Evolutionary conservation across 2,797 vertebrate genomes (phyloP), one percentile per base, ranked within the genome.

Genomic region (Enteromius trimaculatus): DNA sequence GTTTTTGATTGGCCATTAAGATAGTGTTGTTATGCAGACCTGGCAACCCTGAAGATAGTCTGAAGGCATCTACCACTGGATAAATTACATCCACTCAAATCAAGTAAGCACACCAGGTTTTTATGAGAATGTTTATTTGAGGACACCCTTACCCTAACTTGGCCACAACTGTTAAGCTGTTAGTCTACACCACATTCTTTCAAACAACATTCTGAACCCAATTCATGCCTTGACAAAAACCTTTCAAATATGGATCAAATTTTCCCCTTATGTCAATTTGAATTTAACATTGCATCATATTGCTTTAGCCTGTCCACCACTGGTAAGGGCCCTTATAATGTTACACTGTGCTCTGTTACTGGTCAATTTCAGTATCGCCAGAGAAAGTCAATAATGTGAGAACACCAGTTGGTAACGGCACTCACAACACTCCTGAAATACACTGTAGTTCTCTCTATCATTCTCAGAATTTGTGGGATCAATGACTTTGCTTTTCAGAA

Each of bases 51-150:
- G 2, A 70, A 23, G 6, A 70, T 9, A 14, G 17, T 4, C 6
- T 21, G 1, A 29, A 51, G 4, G 70, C 14, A 72, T 47, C 2
- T 31, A 34, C 26, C 8, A 47, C 47, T 47, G n/a, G 47, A 34
- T 29, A 55, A 77, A 55, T 29, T 3, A 34, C 19, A 53, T 76
- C 13, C n/a, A 78, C 65, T 34, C 19, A 58, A 14, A n/a, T 49
- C 83, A 68, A 79, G 39, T 1, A 84, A 71, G 80, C 31, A 1
- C 55, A 81, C 51, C 70, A n/a, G 37, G 65, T 87, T 94, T 42
- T 88, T 81, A 92, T 92, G 92, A 92, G 91, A 93, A 93, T 92
- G 93, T 91, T 92, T 90, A 94, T 91, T 90, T 80, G 86, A 91
- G 89, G 89, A 92, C 88, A 80, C 62, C 65, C 79, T 76, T 86